phyloP scores from a whole-genome alignment of 2,113 vertebrate genomes.

The Daphoenositta chrysoptera region DNA sequence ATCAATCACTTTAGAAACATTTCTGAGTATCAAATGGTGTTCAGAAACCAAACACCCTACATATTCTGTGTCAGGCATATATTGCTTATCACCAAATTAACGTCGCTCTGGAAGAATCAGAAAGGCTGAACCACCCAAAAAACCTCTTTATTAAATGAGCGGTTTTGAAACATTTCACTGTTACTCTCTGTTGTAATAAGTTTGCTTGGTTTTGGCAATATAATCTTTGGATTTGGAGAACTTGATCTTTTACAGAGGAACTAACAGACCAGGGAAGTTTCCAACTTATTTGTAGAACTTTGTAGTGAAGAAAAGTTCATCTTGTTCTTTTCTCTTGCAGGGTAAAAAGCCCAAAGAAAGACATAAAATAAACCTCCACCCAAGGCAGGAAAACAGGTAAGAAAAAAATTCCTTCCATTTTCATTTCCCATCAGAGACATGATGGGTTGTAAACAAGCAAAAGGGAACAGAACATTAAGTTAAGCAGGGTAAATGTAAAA shows the following conservation, averaged over 20 bases:
- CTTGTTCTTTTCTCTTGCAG: neutral
- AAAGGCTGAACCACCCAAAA: neutral
- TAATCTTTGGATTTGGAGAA: neutral
- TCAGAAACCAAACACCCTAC: neutral
- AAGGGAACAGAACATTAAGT: neutral
- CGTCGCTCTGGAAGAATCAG: neutral
- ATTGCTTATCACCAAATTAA: neutral
- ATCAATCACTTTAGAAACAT: neutral
- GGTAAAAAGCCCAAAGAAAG: neutral
- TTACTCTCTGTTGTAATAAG: neutral
- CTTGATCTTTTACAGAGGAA: neutral
- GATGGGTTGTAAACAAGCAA: neutral
- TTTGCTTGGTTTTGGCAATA: neutral
- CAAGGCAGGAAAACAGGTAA: neutral
- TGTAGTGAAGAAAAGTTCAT: neutral
- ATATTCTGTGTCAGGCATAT: neutral
- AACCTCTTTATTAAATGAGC: neutral
- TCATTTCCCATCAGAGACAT: neutral
- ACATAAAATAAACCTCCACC: accelerated
- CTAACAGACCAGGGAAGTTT: neutral
- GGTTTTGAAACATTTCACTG: neutral
- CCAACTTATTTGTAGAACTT: neutral
- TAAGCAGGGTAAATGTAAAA: neutral
- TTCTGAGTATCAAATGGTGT: neutral
- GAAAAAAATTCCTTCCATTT: neutral